Evolutionary conservation across 2,888 invertebrate genomes (phyloP), one percentile per base, ranked within the genome.

Genomic region (Maniola hyperantus): DNA sequence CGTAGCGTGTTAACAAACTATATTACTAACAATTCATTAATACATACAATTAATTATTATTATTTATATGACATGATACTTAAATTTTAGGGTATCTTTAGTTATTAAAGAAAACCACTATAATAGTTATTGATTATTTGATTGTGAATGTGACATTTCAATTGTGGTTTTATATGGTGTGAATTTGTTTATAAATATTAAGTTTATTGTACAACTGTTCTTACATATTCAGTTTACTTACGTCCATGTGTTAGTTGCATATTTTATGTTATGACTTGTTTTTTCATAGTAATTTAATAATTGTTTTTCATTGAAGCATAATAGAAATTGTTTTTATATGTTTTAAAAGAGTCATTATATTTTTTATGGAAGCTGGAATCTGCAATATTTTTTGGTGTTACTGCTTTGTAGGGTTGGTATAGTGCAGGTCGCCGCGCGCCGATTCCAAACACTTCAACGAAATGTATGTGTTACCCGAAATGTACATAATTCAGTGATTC

Each of bases 241-340:
- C 90, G 90, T 91, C 91, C 91, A 91, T 88, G 89, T 90, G 91
- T 90, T 87, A 87, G 86, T 89, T 91, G 79, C 83, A 89, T 91
- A 91, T 90, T 91, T 89, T 91, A 91, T 81, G 85, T 87, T 84
- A 86, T 91, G 86, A 88, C 83, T 86, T 86, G 84, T 86, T 89
- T 89, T 88, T 90, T 84, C 84, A 84, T 89, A 86, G 84, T 89
- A 85, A 88, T 88, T 88, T 90, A 87, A 88, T 83, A 81, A 87
- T 89, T 68, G 65, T 68, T 83, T 79, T 84, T 81, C 77, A 78
- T 80, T 82, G 79, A 84, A 77, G 90, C 91, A 91, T 91, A 90
- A 91, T 90, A 88, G 74, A 78, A 78, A 84, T 86, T 83, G 75
- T 79, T 71, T 77, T 74, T 76, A 73, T 77, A 73, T 69, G 71